Evolutionary conservation across 2,113 vertebrate species (phyloP), one percentile per base, ranked within the genome.

Genomic region (Sturnira hondurensis): DNA sequence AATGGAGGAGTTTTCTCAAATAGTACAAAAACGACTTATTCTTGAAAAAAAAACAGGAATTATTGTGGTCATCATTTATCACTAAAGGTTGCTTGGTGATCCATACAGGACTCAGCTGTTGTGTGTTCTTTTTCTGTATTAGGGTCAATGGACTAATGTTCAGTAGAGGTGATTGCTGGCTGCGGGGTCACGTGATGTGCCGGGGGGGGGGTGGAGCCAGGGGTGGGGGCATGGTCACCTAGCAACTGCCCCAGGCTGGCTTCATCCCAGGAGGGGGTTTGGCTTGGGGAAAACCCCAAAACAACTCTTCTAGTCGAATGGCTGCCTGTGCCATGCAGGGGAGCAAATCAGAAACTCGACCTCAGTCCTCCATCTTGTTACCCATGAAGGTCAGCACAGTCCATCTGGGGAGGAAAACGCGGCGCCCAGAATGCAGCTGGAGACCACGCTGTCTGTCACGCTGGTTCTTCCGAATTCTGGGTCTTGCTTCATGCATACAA

Each of bases 331-430:
- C 50, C 70, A 63, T 70, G 81, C 65, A 47, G 45, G 82, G 78
- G 22, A 28, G 13, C 65, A 83, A 93, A 95, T 92, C 58, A 85
- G 86, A 96, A 97, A 96, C 90, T 94, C 61, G 73, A 70, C 91
- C 80, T 56, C 20, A 56, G 58, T 41, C 38, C 70, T 95, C 81
- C 76, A 38, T 56, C 76, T 91, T 91, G 28, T 94, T 71, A 77
- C 31, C 28, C 54, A 54, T 56, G n/a, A 86, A 74, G 45, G 16
- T 91, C 36, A 87, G 58, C 63, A 84, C 74, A 87, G 22, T 90
- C 83, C 96, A 76, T 77, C 22, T 77, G 50, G 92, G 61, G 43
- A 47, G 33, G 91, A 88, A 54, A 89, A 36, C 33, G 67, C 38
- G 70, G 7, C 15, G 58, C 24, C 19, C 41, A 70, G 36, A 78